Conservation (phyloP, 2,888 invertebrate genomes). For the Temnothorax unifasciatus region DNA sequence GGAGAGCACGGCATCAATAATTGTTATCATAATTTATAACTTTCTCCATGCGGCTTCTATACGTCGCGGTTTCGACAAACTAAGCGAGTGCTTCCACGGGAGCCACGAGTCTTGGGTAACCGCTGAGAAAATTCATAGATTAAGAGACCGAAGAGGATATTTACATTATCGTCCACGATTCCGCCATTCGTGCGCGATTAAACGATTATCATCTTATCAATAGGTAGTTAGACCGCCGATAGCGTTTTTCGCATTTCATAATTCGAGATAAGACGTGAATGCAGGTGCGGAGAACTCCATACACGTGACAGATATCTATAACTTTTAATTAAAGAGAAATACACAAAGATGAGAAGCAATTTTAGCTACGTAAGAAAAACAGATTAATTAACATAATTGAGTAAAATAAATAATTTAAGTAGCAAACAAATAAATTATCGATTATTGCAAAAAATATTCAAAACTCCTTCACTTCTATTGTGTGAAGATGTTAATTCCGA, state of each 20-base stretch:
- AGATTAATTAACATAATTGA: neutral
- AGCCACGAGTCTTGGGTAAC: neutral
- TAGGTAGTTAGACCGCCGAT: neutral
- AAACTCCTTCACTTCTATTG: neutral
- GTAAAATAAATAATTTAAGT: neutral
- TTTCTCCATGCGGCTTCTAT: constrained; percentile 19
- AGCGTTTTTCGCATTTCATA: neutral
- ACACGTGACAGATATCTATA: neutral
- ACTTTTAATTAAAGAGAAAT: neutral
- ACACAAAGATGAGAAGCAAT: neutral
- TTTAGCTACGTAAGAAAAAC: neutral
- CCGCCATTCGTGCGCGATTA: neutral
- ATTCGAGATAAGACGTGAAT: neutral
- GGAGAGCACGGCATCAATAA: constrained; percentile 24
- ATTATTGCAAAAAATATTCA: neutral
- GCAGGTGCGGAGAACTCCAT: neutral
- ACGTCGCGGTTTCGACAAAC: constrained; percentile 22
- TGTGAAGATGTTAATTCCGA: neutral
- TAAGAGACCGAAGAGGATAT: constrained; percentile 17
- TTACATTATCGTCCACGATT: neutral
- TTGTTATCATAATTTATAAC: constrained; percentile 41
- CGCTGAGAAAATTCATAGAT: constrained; percentile 21
- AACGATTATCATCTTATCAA: constrained; percentile 26
- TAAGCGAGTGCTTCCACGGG: neutral
- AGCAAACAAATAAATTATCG: neutral